Conservation (phyloP, 2,888 invertebrate genomes). For the Lathronympha strigana region DNA sequence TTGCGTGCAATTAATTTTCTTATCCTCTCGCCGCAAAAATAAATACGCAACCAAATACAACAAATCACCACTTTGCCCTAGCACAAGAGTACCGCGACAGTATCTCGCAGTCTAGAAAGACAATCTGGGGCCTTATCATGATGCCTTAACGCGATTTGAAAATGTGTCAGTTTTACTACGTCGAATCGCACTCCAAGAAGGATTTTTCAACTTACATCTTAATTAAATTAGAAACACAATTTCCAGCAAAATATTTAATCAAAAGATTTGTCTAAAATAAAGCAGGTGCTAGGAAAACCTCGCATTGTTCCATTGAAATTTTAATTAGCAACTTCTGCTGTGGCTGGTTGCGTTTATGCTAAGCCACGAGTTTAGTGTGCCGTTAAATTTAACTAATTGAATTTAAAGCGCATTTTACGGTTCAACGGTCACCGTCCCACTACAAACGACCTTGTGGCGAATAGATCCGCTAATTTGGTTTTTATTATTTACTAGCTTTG, state of each 20-base stretch:
- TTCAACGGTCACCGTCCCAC: constrained; percentile 19
- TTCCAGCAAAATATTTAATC: not conserved
- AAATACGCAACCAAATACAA: too few species aligned
- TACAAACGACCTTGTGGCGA: constrained; percentile 2
- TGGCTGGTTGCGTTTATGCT: constrained; percentile 27
- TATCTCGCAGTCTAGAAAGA: too few species aligned
- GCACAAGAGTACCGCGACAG: too few species aligned
- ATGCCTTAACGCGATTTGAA: too few species aligned
- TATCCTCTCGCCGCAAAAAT: too few species aligned
- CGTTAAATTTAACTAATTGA: constrained; percentile 35
- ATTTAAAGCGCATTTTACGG: constrained; percentile 31
- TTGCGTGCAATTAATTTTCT: too few species aligned
- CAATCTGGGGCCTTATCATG: too few species aligned
- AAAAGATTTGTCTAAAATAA: constrained; percentile 5
- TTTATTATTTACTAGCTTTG: not conserved
- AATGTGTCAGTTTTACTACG: too few species aligned
- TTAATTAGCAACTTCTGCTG: constrained; percentile 28
- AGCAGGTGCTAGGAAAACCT: constrained; percentile 2
- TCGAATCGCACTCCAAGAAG: too few species aligned
- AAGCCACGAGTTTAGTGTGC: constrained; percentile 30
- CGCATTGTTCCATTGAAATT: constrained; percentile 26
- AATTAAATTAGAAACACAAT: not conserved
- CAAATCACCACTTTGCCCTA: too few species aligned
- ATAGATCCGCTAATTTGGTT: not conserved
- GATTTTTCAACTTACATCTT: too few species aligned